Evolutionary conservation across 2,797 vertebrate species (phyloP).

Genomic region (Anguilla pacifica): DNA sequence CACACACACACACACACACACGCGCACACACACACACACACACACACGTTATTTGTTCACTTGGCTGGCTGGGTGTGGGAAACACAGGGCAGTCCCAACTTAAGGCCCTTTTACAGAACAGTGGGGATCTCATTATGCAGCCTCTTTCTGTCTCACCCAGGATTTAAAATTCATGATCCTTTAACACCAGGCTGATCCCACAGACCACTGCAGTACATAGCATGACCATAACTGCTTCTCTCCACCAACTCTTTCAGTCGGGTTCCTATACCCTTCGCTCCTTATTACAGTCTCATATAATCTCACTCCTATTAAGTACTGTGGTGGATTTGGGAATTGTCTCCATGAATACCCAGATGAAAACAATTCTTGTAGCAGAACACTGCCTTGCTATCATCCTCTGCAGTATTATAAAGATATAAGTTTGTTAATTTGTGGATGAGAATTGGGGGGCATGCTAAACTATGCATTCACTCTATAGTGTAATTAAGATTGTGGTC

Average conservation of each 20-base stretch:
- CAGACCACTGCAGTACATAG: background rate
- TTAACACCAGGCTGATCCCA: conserved; percentile 7
- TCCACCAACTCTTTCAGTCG: background rate
- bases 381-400: background rate
- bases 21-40: conserved; percentile 8
- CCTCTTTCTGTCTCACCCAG: background rate
- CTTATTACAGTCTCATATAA: background rate
- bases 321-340: background rate
- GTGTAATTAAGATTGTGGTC: background rate
- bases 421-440: background rate
- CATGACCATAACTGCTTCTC: background rate
- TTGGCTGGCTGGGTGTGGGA: background rate
- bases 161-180: conserved; percentile 4
- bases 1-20: background rate
- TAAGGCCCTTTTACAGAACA: background rate
- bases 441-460: background rate
- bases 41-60: background rate
- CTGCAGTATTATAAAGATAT: background rate
- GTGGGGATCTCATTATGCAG: background rate
- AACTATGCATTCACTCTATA: background rate
- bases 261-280: background rate
- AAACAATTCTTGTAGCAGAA: background rate
- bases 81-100: background rate
- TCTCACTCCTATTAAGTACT: background rate
- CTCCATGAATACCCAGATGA: background rate